Conservation (phyloP, 2,113 vertebrate species). For the Phoenicopterus ruber region DNA sequence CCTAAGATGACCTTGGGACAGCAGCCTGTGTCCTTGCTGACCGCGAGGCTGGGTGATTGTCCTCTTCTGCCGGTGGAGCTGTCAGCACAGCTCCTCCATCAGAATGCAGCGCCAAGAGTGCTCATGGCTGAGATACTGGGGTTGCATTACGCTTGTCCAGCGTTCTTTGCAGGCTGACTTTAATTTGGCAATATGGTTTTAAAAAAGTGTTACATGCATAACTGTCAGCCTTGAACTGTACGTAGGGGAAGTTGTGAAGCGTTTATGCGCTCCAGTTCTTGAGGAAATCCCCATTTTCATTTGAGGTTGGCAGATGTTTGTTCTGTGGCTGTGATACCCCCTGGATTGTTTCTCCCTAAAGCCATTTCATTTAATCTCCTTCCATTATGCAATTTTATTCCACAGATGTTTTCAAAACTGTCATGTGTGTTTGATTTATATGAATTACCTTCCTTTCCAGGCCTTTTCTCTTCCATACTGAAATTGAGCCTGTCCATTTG, state of each 20-base stretch:
- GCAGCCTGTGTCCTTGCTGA: conserved; percentile 14
- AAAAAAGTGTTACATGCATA: not conserved
- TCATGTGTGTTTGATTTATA: not conserved
- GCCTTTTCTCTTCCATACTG: not conserved
- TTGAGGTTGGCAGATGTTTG: not conserved
- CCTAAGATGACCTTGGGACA: conserved; percentile 6
- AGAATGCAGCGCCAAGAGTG: not conserved
- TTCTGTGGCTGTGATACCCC: not conserved
- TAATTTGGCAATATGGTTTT: not conserved
- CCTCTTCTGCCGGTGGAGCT: not conserved
- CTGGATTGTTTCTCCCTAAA: not conserved
- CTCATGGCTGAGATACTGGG: not conserved
- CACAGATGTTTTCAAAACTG: conserved; percentile 7
- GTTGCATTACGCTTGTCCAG: not conserved
- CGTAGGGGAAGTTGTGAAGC: not conserved
- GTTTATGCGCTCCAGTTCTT: not conserved
- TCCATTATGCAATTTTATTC: not conserved
- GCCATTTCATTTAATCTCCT: conserved; percentile 4
- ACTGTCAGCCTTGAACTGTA: not conserved
- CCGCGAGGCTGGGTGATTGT: not conserved
- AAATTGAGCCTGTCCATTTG: not conserved
- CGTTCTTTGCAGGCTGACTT: not conserved
- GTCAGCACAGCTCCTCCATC: conserved; percentile 1
- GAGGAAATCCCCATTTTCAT: not conserved
- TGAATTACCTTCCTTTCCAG: not conserved